Evolutionary conservation across 2,113 vertebrate genomes (phyloP), one percentile per base, ranked within the genome.

Genomic region (Eleginops maclovinus): DNA sequence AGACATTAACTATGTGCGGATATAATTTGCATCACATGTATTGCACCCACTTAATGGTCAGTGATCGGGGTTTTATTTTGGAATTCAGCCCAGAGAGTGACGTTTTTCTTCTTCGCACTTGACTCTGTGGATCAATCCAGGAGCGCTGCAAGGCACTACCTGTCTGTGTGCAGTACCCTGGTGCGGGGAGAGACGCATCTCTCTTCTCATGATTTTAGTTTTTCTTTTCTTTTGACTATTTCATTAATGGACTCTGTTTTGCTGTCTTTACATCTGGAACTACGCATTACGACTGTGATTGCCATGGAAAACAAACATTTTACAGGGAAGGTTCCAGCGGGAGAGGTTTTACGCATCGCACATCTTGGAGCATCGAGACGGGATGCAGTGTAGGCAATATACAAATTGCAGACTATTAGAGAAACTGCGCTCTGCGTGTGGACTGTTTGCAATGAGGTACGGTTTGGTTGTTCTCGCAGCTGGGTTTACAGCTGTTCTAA

Each of bases 401-500:
- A 17, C 16, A 49, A 53, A 56, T 8, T 54, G n/a, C 9, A 26
- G n/a, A 22, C 12, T 60, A 61, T 46, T 17, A 17, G 2, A 21
- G 59, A 15, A 13, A 19, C 7, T 59, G 75, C 31, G 53, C 70
- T 53, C n/a, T 56, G 58, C 51, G 36, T 54, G 62, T 44, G 47
- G 28, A 51, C 62, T n/a, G 63, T 62, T 3, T 4, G 85, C 19
- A 3, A 94, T 94, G 93, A 89, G 77, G 79, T 94, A 94, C 86
- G 91, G 94, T n/a, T 2, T 70, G 16, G 91, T 94, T 61, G 91
- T 95, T 46, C 77, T 95, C 15, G 12, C 82, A 26, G 94, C 95
- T 43, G 94, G 93, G 13, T 79, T 94, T n/a, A 81, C 88, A 0
- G 94, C 93, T 58, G 66, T 94, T 77, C 87, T 95, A 70, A 95